Evolutionary conservation across 2,888 invertebrate genomes (phyloP).

Genomic region (Orthosia cruda): DNA sequence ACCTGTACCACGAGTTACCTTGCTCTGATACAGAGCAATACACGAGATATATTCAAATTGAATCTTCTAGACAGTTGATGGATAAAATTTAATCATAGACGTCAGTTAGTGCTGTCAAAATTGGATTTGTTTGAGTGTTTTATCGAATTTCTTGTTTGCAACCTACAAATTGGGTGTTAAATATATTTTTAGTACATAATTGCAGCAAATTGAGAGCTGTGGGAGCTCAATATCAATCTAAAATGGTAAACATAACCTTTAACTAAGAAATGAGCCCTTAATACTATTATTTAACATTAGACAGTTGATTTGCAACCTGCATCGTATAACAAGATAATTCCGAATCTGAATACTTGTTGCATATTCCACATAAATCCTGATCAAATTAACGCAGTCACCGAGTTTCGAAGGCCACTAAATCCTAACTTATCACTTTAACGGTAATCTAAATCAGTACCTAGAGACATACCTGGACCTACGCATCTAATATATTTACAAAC

Average conservation of each 20-base stretch:
- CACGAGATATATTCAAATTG: constrained; percentile 22
- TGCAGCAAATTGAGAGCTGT: neutral
- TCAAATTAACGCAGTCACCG: constrained; percentile 35
- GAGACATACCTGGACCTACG: constrained; percentile 17
- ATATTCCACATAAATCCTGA: constrained; percentile 45
- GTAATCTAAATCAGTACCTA: constrained; percentile 39
- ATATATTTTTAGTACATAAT: neutral
- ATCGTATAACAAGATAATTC: constrained; percentile 43
- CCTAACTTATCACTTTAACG: constrained; percentile 32
- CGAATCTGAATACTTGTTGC: constrained; percentile 31
- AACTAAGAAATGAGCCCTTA: constrained; percentile 8
- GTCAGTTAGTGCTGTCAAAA: constrained; percentile 14
- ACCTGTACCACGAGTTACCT: constrained; percentile 40
- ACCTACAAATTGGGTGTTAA: neutral
- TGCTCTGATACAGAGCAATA: constrained; percentile 23
- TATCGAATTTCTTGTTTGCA: neutral
- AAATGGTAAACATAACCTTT: constrained; percentile 22
- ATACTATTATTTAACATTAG: constrained; percentile 40
- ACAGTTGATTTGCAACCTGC: constrained; percentile 36
- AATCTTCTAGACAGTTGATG: constrained; percentile 5
- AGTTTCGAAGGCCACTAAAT: constrained; percentile 36
- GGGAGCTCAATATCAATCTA: neutral
- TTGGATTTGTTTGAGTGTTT: neutral
- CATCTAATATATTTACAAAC: constrained; percentile 60
- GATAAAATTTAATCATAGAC: constrained; percentile 22